Base-by-base conservation (phyloP, 1,140 invertebrate species). In the Ceratosolen solmsi region DNA sequence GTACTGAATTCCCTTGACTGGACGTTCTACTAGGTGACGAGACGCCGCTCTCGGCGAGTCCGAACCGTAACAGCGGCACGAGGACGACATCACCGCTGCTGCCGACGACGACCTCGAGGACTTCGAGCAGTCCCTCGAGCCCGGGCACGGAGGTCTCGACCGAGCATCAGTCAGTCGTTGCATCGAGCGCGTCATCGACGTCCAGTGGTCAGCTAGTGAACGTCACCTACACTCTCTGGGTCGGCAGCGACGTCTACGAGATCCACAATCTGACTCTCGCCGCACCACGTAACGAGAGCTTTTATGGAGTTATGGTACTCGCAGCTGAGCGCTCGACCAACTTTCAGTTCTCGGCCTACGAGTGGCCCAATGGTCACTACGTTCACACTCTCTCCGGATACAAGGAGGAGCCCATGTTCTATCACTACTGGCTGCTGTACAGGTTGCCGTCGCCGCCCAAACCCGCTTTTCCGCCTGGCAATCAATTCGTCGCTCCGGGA, bases 341-440 rank as follows among this genome's bases (percentile, higher is more conserved):
- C 83, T 93, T 93, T 65, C 86, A 95, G 86, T 96, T 96, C 87
- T 94, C 94, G 78, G 95, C 96, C 0, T 95, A 95, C 41, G 95
- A 96, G 88, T 97, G 96, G 96, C 96, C 96, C 1, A 97, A 97
- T 86, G 96, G 96, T 2, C 96, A 97, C 87, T 97, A 97, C 88
- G 95, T 97, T 36, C 96, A 97, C 89, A 97, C 96, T 5, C 91
- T 97, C 60, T 95, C 95, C n/a, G 96, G 96, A 1, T 95, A 95
- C 84, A 95, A 96, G 86, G 96, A 97, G 87, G 95, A 97, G 87
- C 96, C 96, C 0, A 95, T 96, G 93, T 96, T 95, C 30, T 97
- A 97, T 89, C 95, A 96, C 87, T 97, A 96, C 89, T 97, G 96
- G 96, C 90, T 97, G 51, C 92, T 97, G 54, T 97, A 97, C 90